Evolutionary conservation across 1,140 invertebrate genomes (phyloP).

Genomic region (Ylistrum balloti): DNA sequence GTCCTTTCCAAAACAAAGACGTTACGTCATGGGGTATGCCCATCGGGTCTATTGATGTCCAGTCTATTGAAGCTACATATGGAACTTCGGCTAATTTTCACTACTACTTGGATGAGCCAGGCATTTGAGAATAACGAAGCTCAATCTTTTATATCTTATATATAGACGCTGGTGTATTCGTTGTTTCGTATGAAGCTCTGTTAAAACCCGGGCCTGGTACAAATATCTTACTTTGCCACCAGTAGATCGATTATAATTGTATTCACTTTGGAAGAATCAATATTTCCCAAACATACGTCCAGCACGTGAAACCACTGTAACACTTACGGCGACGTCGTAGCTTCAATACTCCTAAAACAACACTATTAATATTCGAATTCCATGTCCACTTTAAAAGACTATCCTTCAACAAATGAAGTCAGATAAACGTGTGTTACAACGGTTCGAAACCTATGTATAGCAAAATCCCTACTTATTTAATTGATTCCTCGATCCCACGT

Average conservation of each 20-base stretch:
- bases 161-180: neutral
- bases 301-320: neutral
- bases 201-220: neutral
- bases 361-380: neutral
- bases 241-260: neutral
- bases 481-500: no score
- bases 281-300: neutral
- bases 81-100: neutral
- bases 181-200: neutral
- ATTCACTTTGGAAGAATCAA: slow-evolving; percentile 19
- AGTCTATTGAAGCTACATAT: neutral
- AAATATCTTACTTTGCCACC: neutral
- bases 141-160: no score
- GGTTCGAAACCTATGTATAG: no score
- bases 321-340: neutral
- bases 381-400: neutral
- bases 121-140: no score
- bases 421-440: no score
- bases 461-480: no score
- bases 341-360: neutral
- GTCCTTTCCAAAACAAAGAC: neutral
- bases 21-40: neutral
- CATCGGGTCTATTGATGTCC: neutral
- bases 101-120: neutral
- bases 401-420: no score